Evolutionary conservation across 2,888 invertebrate species (phyloP).

Genomic region (Ennomos quercinarius): DNA sequence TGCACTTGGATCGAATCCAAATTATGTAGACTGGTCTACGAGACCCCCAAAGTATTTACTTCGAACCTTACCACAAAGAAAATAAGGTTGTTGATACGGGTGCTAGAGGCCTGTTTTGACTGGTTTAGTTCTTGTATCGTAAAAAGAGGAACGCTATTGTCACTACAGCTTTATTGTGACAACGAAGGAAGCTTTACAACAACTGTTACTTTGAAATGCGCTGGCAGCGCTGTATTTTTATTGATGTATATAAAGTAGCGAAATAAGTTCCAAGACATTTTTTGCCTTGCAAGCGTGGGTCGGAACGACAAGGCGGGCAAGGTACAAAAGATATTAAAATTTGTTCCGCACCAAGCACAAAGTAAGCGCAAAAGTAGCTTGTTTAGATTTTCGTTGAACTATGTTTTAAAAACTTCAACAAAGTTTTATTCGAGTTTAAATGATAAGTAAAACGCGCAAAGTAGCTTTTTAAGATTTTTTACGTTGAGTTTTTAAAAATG

Average conservation of each 20-base stretch:
- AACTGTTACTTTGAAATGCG: conserved; percentile 20
- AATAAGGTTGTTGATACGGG: conserved; percentile 12
- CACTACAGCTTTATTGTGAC: conserved; percentile 32
- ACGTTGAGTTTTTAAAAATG: too few relatives aligned
- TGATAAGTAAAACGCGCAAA: too few relatives aligned
- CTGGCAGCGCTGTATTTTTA: conserved; percentile 16
- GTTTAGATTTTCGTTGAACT: too few relatives aligned
- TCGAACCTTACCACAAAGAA: conserved; percentile 18
- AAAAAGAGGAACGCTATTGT: conserved; percentile 37
- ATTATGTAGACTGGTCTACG: conserved; percentile 22
- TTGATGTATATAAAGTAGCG: conserved; percentile 18
- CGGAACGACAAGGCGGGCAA: not conserved
- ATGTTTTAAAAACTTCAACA: too few relatives aligned
- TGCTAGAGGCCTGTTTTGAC: conserved; percentile 4
- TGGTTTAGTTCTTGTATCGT: conserved; percentile 29
- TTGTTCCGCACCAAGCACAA: too few relatives aligned
- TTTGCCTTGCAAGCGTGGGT: too few relatives aligned
- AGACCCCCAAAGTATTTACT: conserved; percentile 4
- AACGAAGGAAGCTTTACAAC: conserved; percentile 18
- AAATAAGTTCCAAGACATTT: not conserved
- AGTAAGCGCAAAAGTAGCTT: too few relatives aligned
- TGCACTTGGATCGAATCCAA: conserved; percentile 47
- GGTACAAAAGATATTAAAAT: too few relatives aligned
- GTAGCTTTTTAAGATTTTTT: too few relatives aligned
- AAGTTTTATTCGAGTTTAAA: too few relatives aligned